Conservation (phyloP, 2,113 vertebrate species). For the Campylomormyrus tamandua region DNA sequence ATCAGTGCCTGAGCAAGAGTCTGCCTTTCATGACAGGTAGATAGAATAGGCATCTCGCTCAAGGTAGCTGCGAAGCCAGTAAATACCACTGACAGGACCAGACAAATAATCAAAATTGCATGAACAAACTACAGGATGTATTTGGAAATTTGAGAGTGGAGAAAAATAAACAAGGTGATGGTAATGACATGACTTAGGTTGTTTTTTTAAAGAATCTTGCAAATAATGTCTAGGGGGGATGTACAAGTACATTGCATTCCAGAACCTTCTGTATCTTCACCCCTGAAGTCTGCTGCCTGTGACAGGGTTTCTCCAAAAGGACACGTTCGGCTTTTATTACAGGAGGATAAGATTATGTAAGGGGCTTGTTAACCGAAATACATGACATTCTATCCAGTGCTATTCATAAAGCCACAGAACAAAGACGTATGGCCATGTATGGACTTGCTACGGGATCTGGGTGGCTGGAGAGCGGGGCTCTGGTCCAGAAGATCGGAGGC, state of each 20-base stretch:
- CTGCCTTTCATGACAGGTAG: not conserved
- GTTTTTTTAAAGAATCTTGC: not conserved
- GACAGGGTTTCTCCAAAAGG: constrained; percentile 42
- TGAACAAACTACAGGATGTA: not conserved
- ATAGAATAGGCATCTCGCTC: not conserved
- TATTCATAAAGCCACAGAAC: not conserved
- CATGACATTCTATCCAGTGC: not conserved
- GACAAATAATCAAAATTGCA: not conserved
- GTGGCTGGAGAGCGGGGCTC: not conserved
- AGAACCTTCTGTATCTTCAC: not conserved
- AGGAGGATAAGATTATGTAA: not conserved
- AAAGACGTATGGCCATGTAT: not conserved
- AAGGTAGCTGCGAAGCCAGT: not conserved
- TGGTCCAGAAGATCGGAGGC: not conserved
- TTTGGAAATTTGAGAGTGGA: not conserved
- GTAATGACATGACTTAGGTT: not conserved
- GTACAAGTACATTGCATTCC: not conserved
- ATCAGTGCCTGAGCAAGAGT: not conserved
- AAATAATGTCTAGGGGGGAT: not conserved
- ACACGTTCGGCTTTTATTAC: not conserved
- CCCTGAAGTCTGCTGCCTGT: not conserved
- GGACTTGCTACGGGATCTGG: not conserved
- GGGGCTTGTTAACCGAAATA: not conserved
- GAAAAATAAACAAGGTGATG: not conserved
- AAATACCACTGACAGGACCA: not conserved